phyloP scores from a whole-genome alignment of 2,113 vertebrate genomes.

The Antennarius striatus region DNA sequence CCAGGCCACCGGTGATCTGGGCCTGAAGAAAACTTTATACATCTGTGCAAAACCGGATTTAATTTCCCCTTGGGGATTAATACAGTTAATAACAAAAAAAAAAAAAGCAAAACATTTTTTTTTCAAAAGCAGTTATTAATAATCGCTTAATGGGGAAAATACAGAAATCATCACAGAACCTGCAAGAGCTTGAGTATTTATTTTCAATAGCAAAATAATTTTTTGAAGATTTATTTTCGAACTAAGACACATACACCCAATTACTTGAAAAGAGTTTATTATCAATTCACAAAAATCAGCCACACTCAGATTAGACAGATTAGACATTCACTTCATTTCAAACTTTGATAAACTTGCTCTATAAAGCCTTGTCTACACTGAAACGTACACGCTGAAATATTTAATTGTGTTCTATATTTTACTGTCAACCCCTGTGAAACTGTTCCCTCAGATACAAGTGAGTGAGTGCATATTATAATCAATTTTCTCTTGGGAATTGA shows the following conservation, averaged over 20 bases:
- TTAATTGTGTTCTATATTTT: not conserved
- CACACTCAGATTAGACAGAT: conserved; percentile 13
- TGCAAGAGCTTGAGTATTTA: too few relatives aligned
- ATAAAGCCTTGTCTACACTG: conserved; percentile 26
- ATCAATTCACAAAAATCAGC: conserved; percentile 29
- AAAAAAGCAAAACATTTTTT: too few relatives aligned
- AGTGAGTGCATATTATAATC: too few relatives aligned
- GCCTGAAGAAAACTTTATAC: conserved; percentile 64
- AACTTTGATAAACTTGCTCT: conserved; percentile 3
- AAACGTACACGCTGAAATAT: not conserved
- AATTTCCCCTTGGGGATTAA: too few relatives aligned
- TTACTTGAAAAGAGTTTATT: conserved; percentile 32
- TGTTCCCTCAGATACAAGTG: too few relatives aligned
- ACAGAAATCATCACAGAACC: not conserved
- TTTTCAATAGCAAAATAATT: too few relatives aligned
- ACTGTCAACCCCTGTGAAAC: not conserved
- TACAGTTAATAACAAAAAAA: too few relatives aligned
- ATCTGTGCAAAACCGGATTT: conserved; percentile 25
- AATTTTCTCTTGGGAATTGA: too few relatives aligned
- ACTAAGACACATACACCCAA: not conserved
- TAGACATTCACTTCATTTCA: conserved; percentile 15
- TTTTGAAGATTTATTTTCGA: not conserved
- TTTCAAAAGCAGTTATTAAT: not conserved
- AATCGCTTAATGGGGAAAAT: not conserved
- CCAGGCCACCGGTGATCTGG: conserved; percentile 49